phyloP scores from a whole-genome alignment of 2,797 vertebrate genomes.

The Hoplostethus mediterraneus region DNA sequence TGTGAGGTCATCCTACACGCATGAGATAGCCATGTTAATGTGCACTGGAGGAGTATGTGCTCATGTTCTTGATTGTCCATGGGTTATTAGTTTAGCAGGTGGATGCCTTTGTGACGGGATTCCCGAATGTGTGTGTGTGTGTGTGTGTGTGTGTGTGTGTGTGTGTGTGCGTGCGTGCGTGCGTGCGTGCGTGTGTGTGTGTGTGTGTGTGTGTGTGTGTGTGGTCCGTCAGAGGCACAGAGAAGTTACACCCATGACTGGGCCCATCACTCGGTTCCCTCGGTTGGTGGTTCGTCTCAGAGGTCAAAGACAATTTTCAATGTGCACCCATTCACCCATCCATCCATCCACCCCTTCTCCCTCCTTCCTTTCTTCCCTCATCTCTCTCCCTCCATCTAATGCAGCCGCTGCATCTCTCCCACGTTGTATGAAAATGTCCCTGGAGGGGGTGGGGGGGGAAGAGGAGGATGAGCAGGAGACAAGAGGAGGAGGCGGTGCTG shows the following conservation, averaged over 20 bases:
- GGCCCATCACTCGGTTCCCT: slow-evolving; percentile 59
- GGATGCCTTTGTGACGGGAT: slow-evolving; percentile 41
- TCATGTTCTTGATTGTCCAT: slow-evolving; percentile 22
- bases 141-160: slow-evolving; percentile 2
- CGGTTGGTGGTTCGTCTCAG: slow-evolving; percentile 54
- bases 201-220: slow-evolving; percentile 34
- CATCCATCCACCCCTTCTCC: slow-evolving; percentile 44
- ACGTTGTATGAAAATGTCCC: slow-evolving; percentile 41
- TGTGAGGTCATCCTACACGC: not conserved
- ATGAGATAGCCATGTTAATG: not conserved
- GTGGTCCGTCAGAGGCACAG: slow-evolving; percentile 45
- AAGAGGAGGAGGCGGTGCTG: slow-evolving; percentile 26
- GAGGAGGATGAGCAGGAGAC: slow-evolving; percentile 5
- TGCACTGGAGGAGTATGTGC: not conserved
- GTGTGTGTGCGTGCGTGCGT: slow-evolving; percentile 40
- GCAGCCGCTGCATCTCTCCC: slow-evolving; percentile 41
- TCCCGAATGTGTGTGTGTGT: slow-evolving; percentile 12
- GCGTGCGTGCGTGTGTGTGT: not conserved
- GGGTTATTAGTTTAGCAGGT: slow-evolving; percentile 57
- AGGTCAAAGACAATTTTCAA: slow-evolving; percentile 68
- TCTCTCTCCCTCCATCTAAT: slow-evolving; percentile 39
- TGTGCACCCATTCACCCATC: slow-evolving; percentile 61
- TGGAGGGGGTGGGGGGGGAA: not conserved
- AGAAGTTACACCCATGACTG: slow-evolving; percentile 69
- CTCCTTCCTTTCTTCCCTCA: slow-evolving; percentile 27